Evolutionary conservation across 2,797 vertebrate species (phyloP).

Genomic region (Dendrocincla fuliginosa): DNA sequence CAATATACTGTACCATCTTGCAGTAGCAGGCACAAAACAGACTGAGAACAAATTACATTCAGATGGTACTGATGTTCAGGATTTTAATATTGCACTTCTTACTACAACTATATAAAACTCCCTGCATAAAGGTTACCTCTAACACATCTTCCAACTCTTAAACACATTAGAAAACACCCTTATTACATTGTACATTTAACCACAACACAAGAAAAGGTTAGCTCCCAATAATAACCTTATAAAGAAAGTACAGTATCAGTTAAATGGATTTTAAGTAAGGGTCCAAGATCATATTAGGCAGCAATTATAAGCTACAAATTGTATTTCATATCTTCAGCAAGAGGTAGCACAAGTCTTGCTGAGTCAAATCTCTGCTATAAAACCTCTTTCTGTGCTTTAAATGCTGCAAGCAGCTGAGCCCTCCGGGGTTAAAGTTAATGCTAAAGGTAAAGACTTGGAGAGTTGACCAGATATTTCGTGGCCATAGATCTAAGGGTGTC

Average conservation of each 20-base stretch:
- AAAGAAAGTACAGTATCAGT: constrained; percentile 67
- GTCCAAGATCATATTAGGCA: constrained; percentile 66
- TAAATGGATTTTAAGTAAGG: constrained; percentile 70
- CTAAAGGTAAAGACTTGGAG: constrained; percentile 39
- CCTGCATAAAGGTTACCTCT: constrained; percentile 58
- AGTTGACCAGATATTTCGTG: not conserved
- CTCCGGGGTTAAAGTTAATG: constrained; percentile 43
- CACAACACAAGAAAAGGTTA: constrained; percentile 62
- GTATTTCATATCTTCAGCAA: constrained; percentile 58
- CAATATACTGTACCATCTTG: not conserved
- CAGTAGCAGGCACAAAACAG: constrained; percentile 3
- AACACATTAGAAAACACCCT: constrained; percentile 58
- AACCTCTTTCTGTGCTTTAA: constrained; percentile 22
- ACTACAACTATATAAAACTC: constrained; percentile 52
- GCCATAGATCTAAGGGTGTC: not conserved
- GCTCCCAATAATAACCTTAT: constrained; percentile 56
- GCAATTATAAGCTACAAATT: constrained; percentile 71
- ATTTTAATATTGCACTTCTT: constrained; percentile 51
- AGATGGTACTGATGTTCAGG: not conserved
- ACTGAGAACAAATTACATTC: constrained; percentile 48
- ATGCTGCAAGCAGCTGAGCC: not conserved
- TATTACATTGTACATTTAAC: constrained; percentile 44
- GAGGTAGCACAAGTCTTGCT: constrained; percentile 51
- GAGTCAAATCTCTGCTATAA: constrained; percentile 59
- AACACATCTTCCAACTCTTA: constrained; percentile 53